Percentiles rank a stretch among this genome's conserved stretches.
These are phyloP conservation scores for Cheilosia variabilis DNA, from an alignment of 2,888 invertebrate genomes.

Conservation along the genomic window DNA sequence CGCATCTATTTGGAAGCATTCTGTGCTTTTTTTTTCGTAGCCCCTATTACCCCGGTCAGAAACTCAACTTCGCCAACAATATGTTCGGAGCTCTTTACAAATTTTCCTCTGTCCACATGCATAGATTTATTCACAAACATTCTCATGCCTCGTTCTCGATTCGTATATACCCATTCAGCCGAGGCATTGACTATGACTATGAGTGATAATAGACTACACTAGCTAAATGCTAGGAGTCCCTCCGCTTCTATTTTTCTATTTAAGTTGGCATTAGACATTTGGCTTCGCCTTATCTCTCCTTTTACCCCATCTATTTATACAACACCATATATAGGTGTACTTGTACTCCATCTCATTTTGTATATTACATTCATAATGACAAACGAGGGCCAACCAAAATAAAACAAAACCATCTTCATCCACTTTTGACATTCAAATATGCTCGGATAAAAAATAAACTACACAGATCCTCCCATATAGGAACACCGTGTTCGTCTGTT, in stretches of 20 bases:
- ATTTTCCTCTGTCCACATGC: conserved; percentile 52
- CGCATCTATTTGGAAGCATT: neutral
- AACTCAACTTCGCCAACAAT: conserved; percentile 30
- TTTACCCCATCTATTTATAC: conserved; percentile 56
- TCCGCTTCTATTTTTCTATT: conserved; percentile 30
- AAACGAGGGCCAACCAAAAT: conserved; percentile 40
- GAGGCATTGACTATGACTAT: conserved; percentile 21
- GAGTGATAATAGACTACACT: conserved; percentile 45
- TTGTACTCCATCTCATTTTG: conserved; percentile 18
- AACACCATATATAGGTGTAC: conserved; percentile 55
- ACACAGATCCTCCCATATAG: conserved; percentile 6
- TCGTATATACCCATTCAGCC: conserved; percentile 17
- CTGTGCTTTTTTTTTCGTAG: neutral
- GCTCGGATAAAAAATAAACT: conserved; percentile 28
- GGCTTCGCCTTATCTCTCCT: conserved; percentile 64
- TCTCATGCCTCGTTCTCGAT: neutral
- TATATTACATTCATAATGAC: conserved; percentile 49
- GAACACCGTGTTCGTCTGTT: conserved; percentile 16
- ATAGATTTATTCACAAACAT: conserved; percentile 43
- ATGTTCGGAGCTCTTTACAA: conserved; percentile 23
- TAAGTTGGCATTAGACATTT: conserved; percentile 72
- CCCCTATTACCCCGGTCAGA: neutral
- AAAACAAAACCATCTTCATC: conserved; percentile 46
- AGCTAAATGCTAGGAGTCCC: neutral
- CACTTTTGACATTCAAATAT: conserved; percentile 74